Conservation (phyloP, 2,113 vertebrate species). For the Eclectus roratus region DNA sequence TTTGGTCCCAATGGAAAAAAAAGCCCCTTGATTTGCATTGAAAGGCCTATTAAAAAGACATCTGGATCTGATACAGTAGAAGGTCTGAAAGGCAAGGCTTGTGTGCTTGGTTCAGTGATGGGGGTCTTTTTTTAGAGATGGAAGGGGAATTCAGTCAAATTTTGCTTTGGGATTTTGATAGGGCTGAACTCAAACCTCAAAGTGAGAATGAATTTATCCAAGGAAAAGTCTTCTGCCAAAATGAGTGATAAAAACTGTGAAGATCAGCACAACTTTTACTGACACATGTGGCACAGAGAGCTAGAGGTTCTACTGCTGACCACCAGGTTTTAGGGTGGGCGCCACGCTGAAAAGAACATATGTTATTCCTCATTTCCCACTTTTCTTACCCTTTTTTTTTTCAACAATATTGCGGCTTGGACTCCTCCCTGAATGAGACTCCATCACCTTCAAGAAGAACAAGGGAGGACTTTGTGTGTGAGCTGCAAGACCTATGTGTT, state of each 20-base stretch:
- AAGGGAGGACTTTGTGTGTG: neutral
- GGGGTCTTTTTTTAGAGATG: neutral
- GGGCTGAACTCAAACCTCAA: neutral
- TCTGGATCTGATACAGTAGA: neutral
- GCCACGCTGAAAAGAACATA: neutral
- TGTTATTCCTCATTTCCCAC: neutral
- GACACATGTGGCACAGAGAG: neutral
- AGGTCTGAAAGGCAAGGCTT: neutral
- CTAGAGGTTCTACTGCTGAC: neutral
- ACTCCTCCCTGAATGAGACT: neutral
- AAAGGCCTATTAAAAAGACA: neutral
- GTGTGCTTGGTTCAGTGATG: neutral
- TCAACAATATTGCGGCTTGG: neutral
- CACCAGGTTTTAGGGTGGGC: neutral
- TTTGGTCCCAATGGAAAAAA: neutral
- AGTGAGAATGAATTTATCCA: neutral
- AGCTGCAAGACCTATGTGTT: neutral
- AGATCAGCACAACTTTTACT: neutral
- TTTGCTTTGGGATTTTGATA: constrained; percentile 20
- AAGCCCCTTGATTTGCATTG: neutral
- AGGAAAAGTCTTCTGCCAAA: neutral
- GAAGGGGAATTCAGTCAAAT: neutral
- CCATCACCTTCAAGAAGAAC: neutral
- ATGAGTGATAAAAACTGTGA: neutral
- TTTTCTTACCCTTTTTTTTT: neutral